phyloP scores from a whole-genome alignment of 2,113 vertebrate species.

The Anthoscopus minutus region DNA sequence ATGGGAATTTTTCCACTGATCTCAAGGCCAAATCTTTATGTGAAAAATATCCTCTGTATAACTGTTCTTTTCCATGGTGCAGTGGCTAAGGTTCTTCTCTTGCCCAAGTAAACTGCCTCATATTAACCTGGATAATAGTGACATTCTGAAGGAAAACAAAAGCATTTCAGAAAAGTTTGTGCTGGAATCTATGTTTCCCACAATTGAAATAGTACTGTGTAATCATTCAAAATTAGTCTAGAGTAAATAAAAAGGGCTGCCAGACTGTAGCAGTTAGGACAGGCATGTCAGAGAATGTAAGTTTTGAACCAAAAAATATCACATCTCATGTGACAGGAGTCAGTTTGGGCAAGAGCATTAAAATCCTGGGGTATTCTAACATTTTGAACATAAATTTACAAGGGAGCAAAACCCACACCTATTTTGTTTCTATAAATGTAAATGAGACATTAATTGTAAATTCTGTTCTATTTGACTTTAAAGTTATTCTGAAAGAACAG shows the following conservation, averaged over 20 bases:
- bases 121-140: slow-evolving; percentile 18
- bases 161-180: background rate
- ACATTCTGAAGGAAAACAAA: background rate
- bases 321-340: background rate
- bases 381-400: background rate
- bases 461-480: background rate
- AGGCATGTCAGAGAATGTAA: background rate
- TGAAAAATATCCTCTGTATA: background rate
- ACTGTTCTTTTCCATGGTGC: background rate
- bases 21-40: background rate
- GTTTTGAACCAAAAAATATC: background rate
- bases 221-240: slow-evolving; percentile 5
- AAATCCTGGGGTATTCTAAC: background rate
- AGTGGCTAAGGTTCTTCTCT: background rate
- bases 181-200: slow-evolving; percentile 5
- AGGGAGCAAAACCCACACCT: background rate
- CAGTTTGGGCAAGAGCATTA: background rate
- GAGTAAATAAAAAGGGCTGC: background rate
- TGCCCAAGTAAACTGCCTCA: background rate
- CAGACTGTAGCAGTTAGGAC: background rate
- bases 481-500: background rate
- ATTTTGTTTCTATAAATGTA: background rate
- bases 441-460: background rate
- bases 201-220: background rate
- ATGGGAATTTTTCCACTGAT: background rate